phyloP scores from a whole-genome alignment of 23 tunicate genomes.

The Ascidia mentula region DNA sequence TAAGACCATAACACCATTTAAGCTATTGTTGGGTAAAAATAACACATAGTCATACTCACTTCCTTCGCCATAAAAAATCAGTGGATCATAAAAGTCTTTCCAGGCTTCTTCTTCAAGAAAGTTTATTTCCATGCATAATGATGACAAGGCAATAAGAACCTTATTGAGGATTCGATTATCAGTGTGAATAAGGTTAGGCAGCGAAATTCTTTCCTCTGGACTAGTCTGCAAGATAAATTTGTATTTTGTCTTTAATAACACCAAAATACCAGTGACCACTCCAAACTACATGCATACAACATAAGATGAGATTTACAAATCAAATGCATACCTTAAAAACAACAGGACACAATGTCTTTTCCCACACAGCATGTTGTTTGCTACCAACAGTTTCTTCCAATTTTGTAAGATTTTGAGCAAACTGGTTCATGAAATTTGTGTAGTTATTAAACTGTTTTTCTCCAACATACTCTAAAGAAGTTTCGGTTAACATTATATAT shows the following conservation, averaged over 20 bases:
- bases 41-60: slow-evolving; percentile 16
- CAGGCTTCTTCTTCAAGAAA: slow-evolving; percentile 67
- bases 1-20: no score
- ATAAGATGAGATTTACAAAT: not conserved
- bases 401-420: slow-evolving; percentile 50
- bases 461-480: slow-evolving; percentile 43
- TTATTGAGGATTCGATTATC: slow-evolving; percentile 83
- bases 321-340: slow-evolving; percentile 17
- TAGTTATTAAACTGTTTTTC: slow-evolving; percentile 62
- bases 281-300: not conserved
- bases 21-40: not conserved
- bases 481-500: not conserved
- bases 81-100: slow-evolving; percentile 65
- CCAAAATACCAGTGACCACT: not conserved
- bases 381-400: slow-evolving; percentile 53
- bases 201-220: slow-evolving; percentile 56
- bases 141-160: slow-evolving; percentile 74
- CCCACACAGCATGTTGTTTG: slow-evolving; percentile 35
- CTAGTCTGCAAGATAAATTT: slow-evolving; percentile 28
- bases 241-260: not conserved
- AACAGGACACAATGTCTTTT: slow-evolving; percentile 50
- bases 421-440: slow-evolving; percentile 32
- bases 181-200: slow-evolving; percentile 61
- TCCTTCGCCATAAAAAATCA: slow-evolving; percentile 86
- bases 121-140: slow-evolving; percentile 57